Evolutionary conservation across 2,888 invertebrate genomes (phyloP), one percentile per base, ranked within the genome.

Genomic region (Lissocephala sabroskyi): DNA sequence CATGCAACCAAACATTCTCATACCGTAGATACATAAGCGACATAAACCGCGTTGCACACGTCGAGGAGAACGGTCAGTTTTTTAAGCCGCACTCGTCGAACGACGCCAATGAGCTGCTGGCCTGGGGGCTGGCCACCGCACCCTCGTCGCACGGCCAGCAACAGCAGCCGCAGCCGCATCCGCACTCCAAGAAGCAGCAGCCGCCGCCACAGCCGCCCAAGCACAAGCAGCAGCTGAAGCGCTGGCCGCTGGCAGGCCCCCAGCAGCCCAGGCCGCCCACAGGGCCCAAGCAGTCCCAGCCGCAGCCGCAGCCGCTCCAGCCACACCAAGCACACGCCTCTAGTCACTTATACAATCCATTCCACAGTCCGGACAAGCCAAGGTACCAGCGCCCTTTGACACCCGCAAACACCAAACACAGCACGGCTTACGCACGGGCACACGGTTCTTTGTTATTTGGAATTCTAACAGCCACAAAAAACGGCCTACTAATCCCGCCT

Each of bases 41-140:
- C 64, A 87, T 89, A 52, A 87, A 88, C 70, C 87, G 89, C 52
- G 88, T 86, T 68, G 88, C 88, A 50, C 88, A 88, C 62, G 83
- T 88, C 13, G 82, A 81, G 35, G 82, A 79, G 28, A 79, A 77
- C 52, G 48, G 65, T 32, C 71, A 66, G 61, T 86, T 82, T 71
- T 88, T 89, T 81, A 87, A 83, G 53, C 84, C 85, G 29, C 65
- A 80, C 37, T 59, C 68, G 37, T 63, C 63, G 5, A 87, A 88
- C 45, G 89, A 89, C 57, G 87, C 86, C 19, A 88, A 88, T 56
- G 90, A 89, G 57, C 87, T 90, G 62, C 87, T 88, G 60, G 79
- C 88, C 26, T 90, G 90, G 89, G 90, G 90, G 36, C 85, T 90
- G 44, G 88, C 86, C 7, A 81, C 87, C 30, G 59, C 76, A 45